These are phyloP conservation scores for Drosophila prosaltans DNA, from an alignment of 1,140 invertebrate genomes.

Conservation along the genomic window DNA sequence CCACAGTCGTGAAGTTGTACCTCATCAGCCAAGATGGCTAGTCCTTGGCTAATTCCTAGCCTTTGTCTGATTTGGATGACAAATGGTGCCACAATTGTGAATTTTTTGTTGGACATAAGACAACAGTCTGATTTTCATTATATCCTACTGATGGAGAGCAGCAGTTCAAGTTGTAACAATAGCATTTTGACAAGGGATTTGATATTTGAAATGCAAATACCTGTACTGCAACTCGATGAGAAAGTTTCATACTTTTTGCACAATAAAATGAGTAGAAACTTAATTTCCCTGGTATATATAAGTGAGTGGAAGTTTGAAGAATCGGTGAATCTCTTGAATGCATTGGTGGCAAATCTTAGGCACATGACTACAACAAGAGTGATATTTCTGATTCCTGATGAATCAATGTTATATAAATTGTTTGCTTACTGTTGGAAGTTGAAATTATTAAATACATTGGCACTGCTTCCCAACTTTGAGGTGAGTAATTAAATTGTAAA, in stretches of 20 bases:
- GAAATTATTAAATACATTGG: constrained; percentile 63
- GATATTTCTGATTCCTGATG: constrained; percentile 51
- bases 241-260: constrained; percentile 46
- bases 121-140: constrained; percentile 46
- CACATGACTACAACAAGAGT: constrained; percentile 63
- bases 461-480: constrained; percentile 49
- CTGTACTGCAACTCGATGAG: constrained; percentile 62
- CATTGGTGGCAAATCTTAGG: constrained; percentile 50
- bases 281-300: constrained; percentile 48
- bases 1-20: constrained; percentile 48
- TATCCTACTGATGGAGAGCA: constrained; percentile 53
- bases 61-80: constrained; percentile 30
- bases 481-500: constrained; percentile 19
- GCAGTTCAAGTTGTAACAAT: constrained; percentile 23
- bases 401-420: constrained; percentile 29
- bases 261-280: constrained; percentile 25
- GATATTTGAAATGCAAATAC: constrained; percentile 39
- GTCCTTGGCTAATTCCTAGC: constrained; percentile 29
- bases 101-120: constrained; percentile 49
- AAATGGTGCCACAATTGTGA: constrained; percentile 27
- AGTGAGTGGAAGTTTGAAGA: constrained; percentile 20
- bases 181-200: constrained; percentile 26
- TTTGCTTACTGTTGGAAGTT: constrained; percentile 60
- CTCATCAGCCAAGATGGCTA: constrained; percentile 40
- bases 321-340: constrained; percentile 38